Evolutionary conservation across 2,888 invertebrate genomes (phyloP).

Genomic region (Ommatoiulus sabulosus): DNA sequence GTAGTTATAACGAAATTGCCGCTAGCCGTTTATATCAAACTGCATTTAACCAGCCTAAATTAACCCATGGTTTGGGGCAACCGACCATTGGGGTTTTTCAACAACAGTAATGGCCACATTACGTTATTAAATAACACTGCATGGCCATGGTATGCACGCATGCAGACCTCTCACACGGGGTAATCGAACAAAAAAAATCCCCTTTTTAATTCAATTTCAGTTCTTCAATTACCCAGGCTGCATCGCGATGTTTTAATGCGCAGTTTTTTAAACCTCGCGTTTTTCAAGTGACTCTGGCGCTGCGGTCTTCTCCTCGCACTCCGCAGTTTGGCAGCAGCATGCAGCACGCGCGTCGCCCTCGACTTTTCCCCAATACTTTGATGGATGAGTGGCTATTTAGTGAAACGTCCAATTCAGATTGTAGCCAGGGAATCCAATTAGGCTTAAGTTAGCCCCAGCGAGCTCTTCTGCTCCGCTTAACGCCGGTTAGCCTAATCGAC

Average conservation of each 20-base stretch:
- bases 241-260: background rate
- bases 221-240: background rate
- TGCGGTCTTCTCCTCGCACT: too few species aligned
- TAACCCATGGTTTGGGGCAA: too few species aligned
- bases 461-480: slow-evolving; percentile 39
- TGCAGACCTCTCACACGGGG: background rate
- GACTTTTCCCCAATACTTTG: slow-evolving; percentile 50
- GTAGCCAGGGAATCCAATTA: slow-evolving; percentile 56
- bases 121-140: too few species aligned
- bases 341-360: background rate
- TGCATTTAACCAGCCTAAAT: too few species aligned
- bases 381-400: slow-evolving; percentile 55
- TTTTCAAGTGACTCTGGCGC: too few species aligned
- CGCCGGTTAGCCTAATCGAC: slow-evolving; percentile 52
- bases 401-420: slow-evolving; percentile 55
- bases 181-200: background rate
- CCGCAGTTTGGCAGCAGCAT: background rate
- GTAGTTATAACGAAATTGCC: too few species aligned
- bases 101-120: too few species aligned
- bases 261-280: background rate
- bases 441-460: slow-evolving; percentile 50
- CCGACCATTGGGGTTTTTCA: too few species aligned
- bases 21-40: too few species aligned
- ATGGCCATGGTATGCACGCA: too few species aligned
- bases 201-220: background rate